These are phyloP conservation scores for Microcebus lehilahytsara DNA, from an alignment of 2,113 vertebrate genomes.

Conservation along the genomic window DNA sequence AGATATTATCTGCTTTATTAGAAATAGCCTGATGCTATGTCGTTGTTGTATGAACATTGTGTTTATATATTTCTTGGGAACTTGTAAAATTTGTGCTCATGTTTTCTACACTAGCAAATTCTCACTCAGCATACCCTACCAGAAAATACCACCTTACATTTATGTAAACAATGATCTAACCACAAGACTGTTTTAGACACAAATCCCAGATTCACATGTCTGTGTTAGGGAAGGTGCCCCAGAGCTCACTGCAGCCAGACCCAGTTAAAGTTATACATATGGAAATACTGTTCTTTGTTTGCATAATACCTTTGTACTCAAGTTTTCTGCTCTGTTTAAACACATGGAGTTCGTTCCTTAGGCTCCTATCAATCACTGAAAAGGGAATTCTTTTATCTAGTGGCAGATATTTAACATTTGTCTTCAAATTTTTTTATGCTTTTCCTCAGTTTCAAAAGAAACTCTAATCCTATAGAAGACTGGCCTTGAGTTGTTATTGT, in stretches of 20 bases:
- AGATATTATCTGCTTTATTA: conserved; percentile 50
- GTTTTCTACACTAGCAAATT: conserved; percentile 51
- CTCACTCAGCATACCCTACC: conserved; percentile 33
- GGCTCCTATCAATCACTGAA: conserved; percentile 65
- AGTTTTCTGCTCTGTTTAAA: conserved; percentile 62
- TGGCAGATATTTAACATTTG: conserved; percentile 73
- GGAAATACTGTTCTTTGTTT: conserved; percentile 19
- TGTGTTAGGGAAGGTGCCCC: not conserved
- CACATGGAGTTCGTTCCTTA: conserved; percentile 65
- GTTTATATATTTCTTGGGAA: conserved; percentile 66
- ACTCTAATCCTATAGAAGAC: conserved; percentile 31
- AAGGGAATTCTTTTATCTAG: conserved; percentile 71
- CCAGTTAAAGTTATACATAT: conserved; percentile 16
- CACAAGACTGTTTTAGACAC: conserved; percentile 49
- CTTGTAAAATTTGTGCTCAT: conserved; percentile 66
- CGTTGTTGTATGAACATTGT: not conserved
- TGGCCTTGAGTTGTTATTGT: conserved; percentile 25
- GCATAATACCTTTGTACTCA: conserved; percentile 64
- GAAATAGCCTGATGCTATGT: conserved; percentile 1
- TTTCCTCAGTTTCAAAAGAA: conserved; percentile 63
- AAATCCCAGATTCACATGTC: conserved; percentile 33
- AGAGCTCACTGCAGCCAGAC: not conserved
- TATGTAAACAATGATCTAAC: conserved; percentile 68
- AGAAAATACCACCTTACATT: conserved; percentile 63
- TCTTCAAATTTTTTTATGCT: conserved; percentile 48